A percentile compares a stretch with the other conserved stretches of the same genome.
Conservation (phyloP, 2,113 vertebrate species). For the Tretioscincus oriximinensis region DNA sequence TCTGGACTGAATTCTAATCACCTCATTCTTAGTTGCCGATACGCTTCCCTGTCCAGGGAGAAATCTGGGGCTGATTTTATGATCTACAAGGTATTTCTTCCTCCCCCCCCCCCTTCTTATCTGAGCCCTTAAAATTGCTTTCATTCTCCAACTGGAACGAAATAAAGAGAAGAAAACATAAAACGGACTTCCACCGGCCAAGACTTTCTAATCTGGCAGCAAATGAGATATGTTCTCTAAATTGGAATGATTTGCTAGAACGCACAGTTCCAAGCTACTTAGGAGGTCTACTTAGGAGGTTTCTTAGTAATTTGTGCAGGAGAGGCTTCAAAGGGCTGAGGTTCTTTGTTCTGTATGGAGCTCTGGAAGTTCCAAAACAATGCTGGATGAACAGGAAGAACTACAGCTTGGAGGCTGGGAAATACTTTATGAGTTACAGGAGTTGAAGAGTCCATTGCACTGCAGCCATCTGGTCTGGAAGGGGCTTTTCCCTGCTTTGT, state of each 20-base stretch:
- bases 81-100: background rate
- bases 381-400: background rate
- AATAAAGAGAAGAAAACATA: slow-evolving; percentile 35
- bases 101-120: background rate
- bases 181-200: background rate
- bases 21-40: background rate
- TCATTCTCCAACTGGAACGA: background rate
- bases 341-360: background rate
- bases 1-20: slow-evolving; percentile 7
- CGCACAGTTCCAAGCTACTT: background rate
- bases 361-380: background rate
- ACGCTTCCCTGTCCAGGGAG: background rate
- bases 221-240: background rate
- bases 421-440: background rate
- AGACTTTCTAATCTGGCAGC: background rate
- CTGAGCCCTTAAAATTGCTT: background rate
- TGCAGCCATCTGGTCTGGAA: slow-evolving; percentile 3
- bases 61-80: background rate
- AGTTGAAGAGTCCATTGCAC: background rate
- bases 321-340: background rate
- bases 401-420: background rate
- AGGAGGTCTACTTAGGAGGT: background rate
- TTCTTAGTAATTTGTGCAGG: background rate
- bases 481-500: background rate
- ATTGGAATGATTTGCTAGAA: background rate